Conservation (phyloP, 2,888 invertebrate species). For the Orchestes rusci region DNA sequence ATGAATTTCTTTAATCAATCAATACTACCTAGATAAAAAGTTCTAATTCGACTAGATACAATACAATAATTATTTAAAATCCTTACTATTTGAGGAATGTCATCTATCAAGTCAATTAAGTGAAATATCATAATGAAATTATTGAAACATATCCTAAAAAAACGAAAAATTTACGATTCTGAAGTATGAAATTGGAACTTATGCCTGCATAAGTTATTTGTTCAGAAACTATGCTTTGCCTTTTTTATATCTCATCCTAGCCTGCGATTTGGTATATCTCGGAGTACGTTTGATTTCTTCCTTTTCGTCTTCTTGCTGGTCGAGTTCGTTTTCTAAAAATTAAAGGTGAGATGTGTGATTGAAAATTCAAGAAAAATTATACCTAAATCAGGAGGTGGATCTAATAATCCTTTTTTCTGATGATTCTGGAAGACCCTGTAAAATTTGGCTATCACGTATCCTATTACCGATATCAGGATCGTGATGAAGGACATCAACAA, state of each 20-base stretch:
- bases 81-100: no score
- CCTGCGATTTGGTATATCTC: constrained; percentile 68
- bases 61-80: no score
- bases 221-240: constrained; percentile 56
- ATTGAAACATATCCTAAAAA: no score
- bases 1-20: no score
- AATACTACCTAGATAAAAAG: no score
- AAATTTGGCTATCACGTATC: constrained; percentile 58
- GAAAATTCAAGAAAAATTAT: constrained; percentile 11
- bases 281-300: constrained; percentile 40
- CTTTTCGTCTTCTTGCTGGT: constrained; percentile 26
- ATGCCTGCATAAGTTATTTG: no score
- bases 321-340: constrained; percentile 3
- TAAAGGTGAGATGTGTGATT: no score
- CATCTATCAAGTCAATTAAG: no score
- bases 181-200: no score
- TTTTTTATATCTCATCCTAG: constrained; percentile 66
- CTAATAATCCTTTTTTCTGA: constrained; percentile 48
- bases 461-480: constrained; percentile 58
- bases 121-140: no score
- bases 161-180: no score
- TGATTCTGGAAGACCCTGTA: constrained; percentile 49
- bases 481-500: constrained; percentile 64
- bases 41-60: no score
- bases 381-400: constrained; percentile 48